Base-by-base conservation (phyloP, 2,888 invertebrate species). In the Mystacides longicornis region DNA sequence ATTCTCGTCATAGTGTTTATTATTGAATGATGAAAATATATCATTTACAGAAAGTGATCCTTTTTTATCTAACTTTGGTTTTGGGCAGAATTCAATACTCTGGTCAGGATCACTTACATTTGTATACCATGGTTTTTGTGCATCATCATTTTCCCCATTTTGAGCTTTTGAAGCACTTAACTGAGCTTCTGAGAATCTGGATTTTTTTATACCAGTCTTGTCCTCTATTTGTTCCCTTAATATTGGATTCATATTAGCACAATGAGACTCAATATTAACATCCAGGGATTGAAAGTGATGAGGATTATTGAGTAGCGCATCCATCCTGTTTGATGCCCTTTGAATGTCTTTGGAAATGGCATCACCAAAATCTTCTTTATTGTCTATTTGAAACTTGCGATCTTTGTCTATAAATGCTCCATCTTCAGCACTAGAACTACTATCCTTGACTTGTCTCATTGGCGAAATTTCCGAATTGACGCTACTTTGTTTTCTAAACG, bases 151-250 rank as follows among this genome's bases (percentile, higher is more conserved):
- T 7, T 43, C 16, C 18, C 7, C 18, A n/a, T n/a, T n/a, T 46
- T 23, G 4, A 7, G 20, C 33, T 2, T 23, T 22, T 4, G 14
- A 27, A 23, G 73, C 71, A 64, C 75, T 68, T 74, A 53, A 77
- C 74, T 46, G 45, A 19, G 48, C 51, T 67, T 77, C 77, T 61
- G 74, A 74, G 43, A 74, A 75, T 2, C 68, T 71, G 61, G 74
- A 74, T 58, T 75, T 71, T 66, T 78, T 80, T 37, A 80, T 77
- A 54, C 79, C 82, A 65, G 77, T 82, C 66, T 78, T 69, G 61
- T 74, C 75, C 64, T 80, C 81, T 66, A 79, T 81, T 69, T 75
- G 78, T 16, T 75, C 73, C 31, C 77, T 78, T 68, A 75, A 80
- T 4, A 77, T 75, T 65, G 74, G 74, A 23, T 14, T n/a, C 5